Evolutionary conservation across 2,113 vertebrate species (phyloP).

Genomic region (Vimba vimba): DNA sequence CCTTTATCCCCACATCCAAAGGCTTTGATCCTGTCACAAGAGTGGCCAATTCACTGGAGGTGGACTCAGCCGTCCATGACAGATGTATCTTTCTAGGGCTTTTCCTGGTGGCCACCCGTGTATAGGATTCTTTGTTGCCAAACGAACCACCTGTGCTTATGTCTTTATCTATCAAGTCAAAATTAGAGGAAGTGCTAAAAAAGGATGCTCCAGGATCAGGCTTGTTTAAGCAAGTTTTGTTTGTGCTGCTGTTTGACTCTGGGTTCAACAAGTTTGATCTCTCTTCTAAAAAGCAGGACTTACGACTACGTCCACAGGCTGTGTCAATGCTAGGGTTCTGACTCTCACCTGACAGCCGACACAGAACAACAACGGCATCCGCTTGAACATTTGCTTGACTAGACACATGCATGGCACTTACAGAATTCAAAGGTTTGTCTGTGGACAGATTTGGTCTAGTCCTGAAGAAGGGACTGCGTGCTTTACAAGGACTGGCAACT

Average conservation of each 20-base stretch:
- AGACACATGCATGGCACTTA: conserved; percentile 52
- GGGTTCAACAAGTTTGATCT: not conserved
- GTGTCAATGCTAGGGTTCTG: not conserved
- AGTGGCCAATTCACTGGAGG: not conserved
- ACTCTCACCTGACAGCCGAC: conserved; percentile 37
- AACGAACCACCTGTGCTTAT: not conserved
- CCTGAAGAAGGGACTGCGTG: not conserved
- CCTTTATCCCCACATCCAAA: not conserved
- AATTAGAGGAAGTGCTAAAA: conserved; percentile 1
- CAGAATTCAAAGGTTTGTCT: conserved; percentile 7
- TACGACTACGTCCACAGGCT: not conserved
- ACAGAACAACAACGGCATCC: not conserved
- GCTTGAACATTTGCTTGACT: conserved; percentile 1
- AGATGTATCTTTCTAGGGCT: conserved; percentile 17
- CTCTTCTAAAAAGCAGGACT: not conserved
- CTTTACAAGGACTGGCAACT: not conserved
- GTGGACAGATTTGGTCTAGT: not conserved
- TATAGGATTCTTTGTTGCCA: not conserved
- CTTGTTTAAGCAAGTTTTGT: not conserved
- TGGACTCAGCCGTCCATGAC: not conserved
- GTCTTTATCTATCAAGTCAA: not conserved
- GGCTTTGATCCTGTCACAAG: not conserved
- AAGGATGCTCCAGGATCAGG: not conserved
- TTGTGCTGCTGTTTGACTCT: not conserved
- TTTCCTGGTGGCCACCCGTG: not conserved